A percentile compares a stretch with the other conserved stretches of the same genome.
phyloP scores from a whole-genome alignment of 2,888 invertebrate species.

The Scaptomyza caliginosa region DNA sequence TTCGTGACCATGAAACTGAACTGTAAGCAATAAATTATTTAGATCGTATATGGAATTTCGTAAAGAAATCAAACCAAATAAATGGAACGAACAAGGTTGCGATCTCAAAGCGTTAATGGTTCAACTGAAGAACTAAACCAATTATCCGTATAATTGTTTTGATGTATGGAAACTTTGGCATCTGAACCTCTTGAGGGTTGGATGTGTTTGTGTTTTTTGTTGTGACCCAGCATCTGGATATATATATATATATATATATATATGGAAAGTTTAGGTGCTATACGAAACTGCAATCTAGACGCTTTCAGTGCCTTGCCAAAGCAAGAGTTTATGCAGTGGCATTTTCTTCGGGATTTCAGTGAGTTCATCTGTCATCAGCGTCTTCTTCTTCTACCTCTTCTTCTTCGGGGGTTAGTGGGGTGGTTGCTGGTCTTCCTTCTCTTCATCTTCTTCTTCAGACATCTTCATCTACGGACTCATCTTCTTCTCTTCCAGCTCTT shows the following conservation, averaged over 20 bases:
- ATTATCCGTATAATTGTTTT: neutral
- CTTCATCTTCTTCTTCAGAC: neutral
- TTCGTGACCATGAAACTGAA: slow-evolving; percentile 19
- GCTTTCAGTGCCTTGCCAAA: neutral
- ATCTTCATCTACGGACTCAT: neutral
- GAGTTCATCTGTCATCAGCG: neutral
- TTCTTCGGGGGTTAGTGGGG: too few relatives aligned
- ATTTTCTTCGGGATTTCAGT: neutral
- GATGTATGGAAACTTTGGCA: neutral
- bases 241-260: neutral
- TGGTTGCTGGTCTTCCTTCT: neutral
- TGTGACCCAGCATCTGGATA: neutral
- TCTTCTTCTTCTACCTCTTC: neutral
- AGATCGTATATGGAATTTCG: neutral
- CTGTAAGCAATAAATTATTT: slow-evolving; percentile 40
- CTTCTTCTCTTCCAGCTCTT: neutral
- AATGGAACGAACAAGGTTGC: neutral
- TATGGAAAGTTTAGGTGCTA: neutral
- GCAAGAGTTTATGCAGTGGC: slow-evolving; percentile 7
- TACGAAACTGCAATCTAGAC: neutral
- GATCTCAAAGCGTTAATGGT: neutral
- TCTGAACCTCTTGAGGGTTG: neutral
- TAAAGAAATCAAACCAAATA: neutral
- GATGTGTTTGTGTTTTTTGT: neutral
- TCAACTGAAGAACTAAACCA: neutral